Evolutionary conservation across 2,888 invertebrate genomes (phyloP).

Genomic region (Hipparchia sbordonii): DNA sequence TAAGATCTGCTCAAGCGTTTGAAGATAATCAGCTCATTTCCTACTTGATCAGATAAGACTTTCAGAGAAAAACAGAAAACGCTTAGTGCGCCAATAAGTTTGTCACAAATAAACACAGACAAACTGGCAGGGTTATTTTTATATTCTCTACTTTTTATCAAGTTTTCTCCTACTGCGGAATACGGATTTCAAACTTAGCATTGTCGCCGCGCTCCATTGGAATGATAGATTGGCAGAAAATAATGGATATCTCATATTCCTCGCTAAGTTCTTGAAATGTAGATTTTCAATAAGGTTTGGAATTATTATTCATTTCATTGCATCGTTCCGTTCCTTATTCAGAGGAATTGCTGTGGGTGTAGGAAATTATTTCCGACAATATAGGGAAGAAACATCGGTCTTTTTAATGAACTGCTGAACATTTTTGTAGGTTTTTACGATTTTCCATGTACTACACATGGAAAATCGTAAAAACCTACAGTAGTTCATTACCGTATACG

Average conservation of each 20-base stretch:
- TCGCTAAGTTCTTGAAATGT: conserved; percentile 5
- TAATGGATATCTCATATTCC: conserved; percentile 18
- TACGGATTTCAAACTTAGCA: conserved; percentile 1
- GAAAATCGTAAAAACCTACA: too few species aligned
- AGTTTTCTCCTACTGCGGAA: background rate
- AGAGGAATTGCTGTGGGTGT: conserved; percentile 15
- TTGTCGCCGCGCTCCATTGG: background rate
- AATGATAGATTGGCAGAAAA: background rate
- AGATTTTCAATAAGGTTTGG: conserved; percentile 17
- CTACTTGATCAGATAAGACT: too few species aligned
- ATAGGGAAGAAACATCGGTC: background rate
- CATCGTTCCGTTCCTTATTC: conserved; percentile 19
- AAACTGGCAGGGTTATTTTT: too few species aligned
- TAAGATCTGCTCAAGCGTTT: too few species aligned
- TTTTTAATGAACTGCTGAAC: background rate
- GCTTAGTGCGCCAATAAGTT: background rate
- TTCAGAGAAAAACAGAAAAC: background rate
- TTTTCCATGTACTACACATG: too few species aligned
- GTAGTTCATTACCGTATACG: too few species aligned
- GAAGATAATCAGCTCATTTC: too few species aligned
- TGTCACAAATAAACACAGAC: too few species aligned
- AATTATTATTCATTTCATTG: conserved; percentile 27
- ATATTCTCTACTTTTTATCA: background rate
- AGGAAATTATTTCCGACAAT: conserved; percentile 18
- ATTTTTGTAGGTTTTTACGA: background rate